These are phyloP conservation scores for Rhadinocentrus ornatus DNA, from an alignment of 2,797 vertebrate genomes.

Conservation along the genomic window DNA sequence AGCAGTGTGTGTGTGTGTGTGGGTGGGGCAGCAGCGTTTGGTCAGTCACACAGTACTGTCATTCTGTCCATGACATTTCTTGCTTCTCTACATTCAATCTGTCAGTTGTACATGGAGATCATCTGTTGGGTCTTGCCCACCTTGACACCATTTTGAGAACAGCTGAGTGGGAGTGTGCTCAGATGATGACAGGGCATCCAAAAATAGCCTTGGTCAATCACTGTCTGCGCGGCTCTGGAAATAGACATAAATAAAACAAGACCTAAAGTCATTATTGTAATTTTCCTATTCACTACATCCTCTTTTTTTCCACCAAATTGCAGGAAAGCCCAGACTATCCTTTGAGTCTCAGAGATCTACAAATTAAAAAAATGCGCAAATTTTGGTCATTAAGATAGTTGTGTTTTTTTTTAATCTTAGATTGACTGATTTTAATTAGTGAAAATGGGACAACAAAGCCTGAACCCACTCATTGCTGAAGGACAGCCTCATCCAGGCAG, in stretches of 20 bases:
- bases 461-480: constrained; percentile 22
- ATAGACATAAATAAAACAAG: constrained; percentile 33
- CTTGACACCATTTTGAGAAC: constrained; percentile 71
- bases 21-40: no score
- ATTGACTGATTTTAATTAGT: constrained; percentile 30
- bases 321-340: neutral
- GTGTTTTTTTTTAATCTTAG: neutral
- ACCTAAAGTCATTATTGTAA: constrained; percentile 17
- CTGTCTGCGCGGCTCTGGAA: constrained; percentile 36
- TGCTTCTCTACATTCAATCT: constrained; percentile 8
- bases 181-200: constrained; percentile 63
- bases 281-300: neutral
- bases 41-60: neutral
- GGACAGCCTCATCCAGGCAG: constrained; percentile 29
- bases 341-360: neutral
- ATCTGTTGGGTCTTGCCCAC: constrained; percentile 56
- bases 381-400: neutral
- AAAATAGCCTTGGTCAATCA: constrained; percentile 70
- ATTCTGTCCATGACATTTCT: neutral
- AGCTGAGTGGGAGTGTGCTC: constrained; percentile 70
- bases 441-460: constrained; percentile 25
- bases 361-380: neutral
- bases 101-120: constrained; percentile 15
- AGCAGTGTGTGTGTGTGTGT: no score
- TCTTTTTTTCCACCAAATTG: neutral